These are phyloP conservation scores for Zaprionus kolodkinae DNA, from an alignment of 1,140 invertebrate species.

Conservation along the genomic window DNA sequence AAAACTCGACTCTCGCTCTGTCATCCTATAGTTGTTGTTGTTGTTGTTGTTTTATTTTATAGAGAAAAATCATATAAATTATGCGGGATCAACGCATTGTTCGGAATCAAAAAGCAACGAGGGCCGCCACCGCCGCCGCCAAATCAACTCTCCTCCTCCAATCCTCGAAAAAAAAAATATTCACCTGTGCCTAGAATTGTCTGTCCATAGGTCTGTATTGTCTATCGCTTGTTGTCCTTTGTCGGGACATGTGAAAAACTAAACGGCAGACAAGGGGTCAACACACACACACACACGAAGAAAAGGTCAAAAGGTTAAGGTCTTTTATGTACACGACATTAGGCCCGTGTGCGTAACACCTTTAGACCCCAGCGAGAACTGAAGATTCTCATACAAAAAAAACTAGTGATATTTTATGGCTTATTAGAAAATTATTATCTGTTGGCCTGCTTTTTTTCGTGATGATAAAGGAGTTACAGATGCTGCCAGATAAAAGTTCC, in stretches of 20 bases:
- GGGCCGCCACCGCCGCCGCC: conserved; percentile 8
- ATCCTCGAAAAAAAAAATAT: conserved; percentile 43
- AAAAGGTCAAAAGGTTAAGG: conserved; percentile 67
- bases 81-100: conserved; percentile 79
- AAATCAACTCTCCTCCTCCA: conserved; percentile 14
- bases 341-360: conserved; percentile 59
- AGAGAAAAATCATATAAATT: conserved; percentile 80
- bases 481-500: conserved; percentile 45
- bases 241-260: conserved; percentile 60
- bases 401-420: conserved; percentile 76
- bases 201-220: neutral
- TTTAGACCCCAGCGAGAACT: conserved; percentile 42
- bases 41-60: conserved; percentile 55
- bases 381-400: conserved; percentile 20
- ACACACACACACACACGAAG: conserved; percentile 33
- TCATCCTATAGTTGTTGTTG: neutral
- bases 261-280: conserved; percentile 46
- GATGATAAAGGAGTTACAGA: conserved; percentile 30
- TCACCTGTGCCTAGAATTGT: conserved; percentile 62
- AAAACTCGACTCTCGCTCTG: conserved; percentile 42
- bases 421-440: conserved; percentile 81
- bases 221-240: conserved; percentile 45
- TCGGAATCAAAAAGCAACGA: conserved; percentile 49
- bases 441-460: conserved; percentile 1
- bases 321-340: conserved; percentile 43